A percentile compares a stretch with the other conserved stretches of the same genome.
These are phyloP conservation scores for Acholoe squamosa DNA, from an alignment of 2,888 invertebrate species.

Conservation along the genomic window DNA sequence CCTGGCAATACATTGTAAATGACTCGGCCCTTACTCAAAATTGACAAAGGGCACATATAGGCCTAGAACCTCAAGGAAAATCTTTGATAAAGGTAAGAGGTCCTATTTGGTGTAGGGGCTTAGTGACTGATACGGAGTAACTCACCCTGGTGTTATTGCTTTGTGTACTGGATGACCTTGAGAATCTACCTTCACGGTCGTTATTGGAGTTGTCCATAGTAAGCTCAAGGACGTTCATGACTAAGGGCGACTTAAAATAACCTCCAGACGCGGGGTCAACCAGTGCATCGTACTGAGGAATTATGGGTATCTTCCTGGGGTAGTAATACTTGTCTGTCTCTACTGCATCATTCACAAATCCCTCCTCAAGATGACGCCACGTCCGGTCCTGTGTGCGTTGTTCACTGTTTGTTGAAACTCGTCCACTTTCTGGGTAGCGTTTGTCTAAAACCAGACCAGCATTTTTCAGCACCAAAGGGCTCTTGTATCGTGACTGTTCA, in stretches of 20 bases:
- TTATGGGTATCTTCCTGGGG: conserved; percentile 75
- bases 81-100: no score
- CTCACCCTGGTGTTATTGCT: background rate
- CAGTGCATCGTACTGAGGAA: conserved; percentile 78
- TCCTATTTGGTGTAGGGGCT: no score
- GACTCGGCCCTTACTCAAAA: no score
- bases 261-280: conserved; percentile 70
- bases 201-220: background rate
- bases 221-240: background rate
- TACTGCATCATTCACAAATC: conserved; percentile 70
- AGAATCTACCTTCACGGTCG: background rate
- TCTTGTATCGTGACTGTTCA: background rate
- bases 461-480: conserved; percentile 25
- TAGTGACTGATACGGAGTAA: no score
- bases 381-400: background rate
- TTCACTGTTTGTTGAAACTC: background rate
- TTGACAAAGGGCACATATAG: no score
- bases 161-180: background rate
- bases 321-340: conserved; percentile 69
- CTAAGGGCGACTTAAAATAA: background rate
- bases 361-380: background rate
- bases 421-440: background rate
- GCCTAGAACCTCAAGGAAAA: no score
- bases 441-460: background rate
- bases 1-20: no score